A percentile compares a stretch with the other conserved stretches of the same genome.
phyloP scores from a whole-genome alignment of 2,797 vertebrate genomes.

The Microchirus variegatus region DNA sequence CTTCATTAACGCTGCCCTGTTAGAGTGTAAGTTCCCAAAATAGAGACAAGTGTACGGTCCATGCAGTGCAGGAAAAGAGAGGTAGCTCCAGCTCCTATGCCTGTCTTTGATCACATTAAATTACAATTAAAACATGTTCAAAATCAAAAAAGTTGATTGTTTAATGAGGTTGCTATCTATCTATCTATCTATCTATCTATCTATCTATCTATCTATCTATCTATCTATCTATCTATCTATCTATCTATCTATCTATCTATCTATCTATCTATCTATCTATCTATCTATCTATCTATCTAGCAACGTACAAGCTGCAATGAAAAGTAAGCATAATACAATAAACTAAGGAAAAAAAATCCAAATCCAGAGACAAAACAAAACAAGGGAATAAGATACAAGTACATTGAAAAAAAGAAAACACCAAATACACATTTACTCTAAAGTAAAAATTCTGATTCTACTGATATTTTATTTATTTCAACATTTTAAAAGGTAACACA shows the following conservation, averaged over 20 bases:
- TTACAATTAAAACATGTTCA: no score
- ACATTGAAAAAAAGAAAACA: constrained; percentile 21
- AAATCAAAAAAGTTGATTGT: no score
- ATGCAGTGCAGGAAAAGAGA: constrained; percentile 36
- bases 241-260: no score
- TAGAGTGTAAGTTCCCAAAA: constrained; percentile 61
- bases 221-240: no score
- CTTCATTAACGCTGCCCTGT: constrained; percentile 73
- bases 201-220: no score
- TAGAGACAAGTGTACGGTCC: constrained; percentile 50
- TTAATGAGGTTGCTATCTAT: no score
- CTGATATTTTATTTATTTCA: constrained; percentile 11
- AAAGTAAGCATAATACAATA: constrained; percentile 11
- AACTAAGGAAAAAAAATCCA: neutral
- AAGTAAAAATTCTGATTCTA: constrained; percentile 15
- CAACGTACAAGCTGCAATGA: constrained; percentile 11
- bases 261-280: no score
- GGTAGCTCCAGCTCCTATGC: constrained; percentile 31
- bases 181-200: no score
- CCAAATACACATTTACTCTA: constrained; percentile 30
- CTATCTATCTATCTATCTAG: no score
- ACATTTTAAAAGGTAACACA: constrained; percentile 11
- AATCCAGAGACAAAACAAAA: constrained; percentile 13
- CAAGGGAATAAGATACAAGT: constrained; percentile 10
- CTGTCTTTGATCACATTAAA: constrained; percentile 30